phyloP scores from a whole-genome alignment of 2,888 invertebrate species.

The Adelphocoris suturalis region DNA sequence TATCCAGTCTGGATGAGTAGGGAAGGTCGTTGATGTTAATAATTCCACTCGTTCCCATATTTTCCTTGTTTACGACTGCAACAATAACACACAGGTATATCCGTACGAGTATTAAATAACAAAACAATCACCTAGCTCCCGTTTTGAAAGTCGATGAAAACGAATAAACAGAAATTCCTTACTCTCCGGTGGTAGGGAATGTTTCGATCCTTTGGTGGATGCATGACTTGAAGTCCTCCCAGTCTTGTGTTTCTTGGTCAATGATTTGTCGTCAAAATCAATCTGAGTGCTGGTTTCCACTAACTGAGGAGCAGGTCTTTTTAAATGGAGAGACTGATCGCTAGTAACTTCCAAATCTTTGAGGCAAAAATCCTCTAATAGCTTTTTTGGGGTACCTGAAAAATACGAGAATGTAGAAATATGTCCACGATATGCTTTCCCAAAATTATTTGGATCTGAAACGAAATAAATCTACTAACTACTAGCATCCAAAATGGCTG shows the following conservation, averaged over 20 bases:
- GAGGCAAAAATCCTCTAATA: slow-evolving; percentile 34
- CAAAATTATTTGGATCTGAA: too few species aligned
- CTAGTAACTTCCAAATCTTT: slow-evolving; percentile 47
- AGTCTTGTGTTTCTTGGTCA: background rate
- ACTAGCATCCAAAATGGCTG: background rate
- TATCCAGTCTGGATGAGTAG: slow-evolving; percentile 47
- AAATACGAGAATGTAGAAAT: background rate
- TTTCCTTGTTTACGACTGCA: slow-evolving; percentile 47
- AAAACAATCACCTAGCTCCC: background rate
- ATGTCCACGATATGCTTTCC: too few species aligned
- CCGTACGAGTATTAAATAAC: too few species aligned
- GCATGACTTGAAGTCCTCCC: slow-evolving; percentile 1
- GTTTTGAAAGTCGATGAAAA: background rate
- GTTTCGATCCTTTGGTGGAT: slow-evolving; percentile 40
- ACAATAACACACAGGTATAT: slow-evolving; percentile 17
- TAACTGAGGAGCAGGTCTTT: slow-evolving; percentile 49
- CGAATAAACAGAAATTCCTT: background rate
- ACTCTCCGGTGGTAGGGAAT: slow-evolving; percentile 26
- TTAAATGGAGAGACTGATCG: slow-evolving; percentile 6
- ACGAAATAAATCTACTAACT: background rate
- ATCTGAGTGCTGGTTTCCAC: slow-evolving; percentile 60
- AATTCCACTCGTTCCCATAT: background rate
- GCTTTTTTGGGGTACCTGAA: slow-evolving; percentile 38
- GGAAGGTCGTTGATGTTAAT: slow-evolving; percentile 9
- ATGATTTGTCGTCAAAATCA: slow-evolving; percentile 27